Conservation (phyloP, 2,113 vertebrate genomes). For the Phoenicopterus ruber region DNA sequence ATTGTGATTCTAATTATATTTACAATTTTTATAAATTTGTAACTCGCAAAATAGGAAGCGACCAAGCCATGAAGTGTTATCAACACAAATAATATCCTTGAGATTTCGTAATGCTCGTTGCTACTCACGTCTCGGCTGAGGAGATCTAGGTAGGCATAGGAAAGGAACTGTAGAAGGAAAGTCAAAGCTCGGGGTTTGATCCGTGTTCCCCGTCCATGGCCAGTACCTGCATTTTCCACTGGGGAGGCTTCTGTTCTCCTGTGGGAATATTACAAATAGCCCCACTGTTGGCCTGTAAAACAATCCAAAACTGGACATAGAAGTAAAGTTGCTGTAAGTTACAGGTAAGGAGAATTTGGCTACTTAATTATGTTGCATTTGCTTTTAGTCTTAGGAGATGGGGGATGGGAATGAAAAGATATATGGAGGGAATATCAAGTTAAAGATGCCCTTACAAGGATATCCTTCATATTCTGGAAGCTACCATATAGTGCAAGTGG, state of each 20-base stretch:
- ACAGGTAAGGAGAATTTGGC: not conserved
- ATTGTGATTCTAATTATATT: not conserved
- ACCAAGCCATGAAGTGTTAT: not conserved
- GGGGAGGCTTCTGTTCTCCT: not conserved
- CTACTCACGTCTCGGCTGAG: not conserved
- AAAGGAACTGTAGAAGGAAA: not conserved
- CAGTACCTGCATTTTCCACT: not conserved
- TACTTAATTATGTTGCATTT: not conserved
- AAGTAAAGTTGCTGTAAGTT: not conserved
- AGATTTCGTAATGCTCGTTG: not conserved
- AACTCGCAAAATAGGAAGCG: not conserved
- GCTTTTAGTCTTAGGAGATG: not conserved
- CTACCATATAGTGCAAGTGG: not conserved
- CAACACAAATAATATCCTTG: not conserved
- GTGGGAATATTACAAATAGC: not conserved
- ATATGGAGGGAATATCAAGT: not conserved
- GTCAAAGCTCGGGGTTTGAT: not conserved
- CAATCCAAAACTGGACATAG: not conserved
- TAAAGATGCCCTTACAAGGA: not conserved
- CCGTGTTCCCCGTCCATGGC: not conserved
- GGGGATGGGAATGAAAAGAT: not conserved
- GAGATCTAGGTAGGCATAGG: not conserved
- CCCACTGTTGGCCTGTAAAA: not conserved
- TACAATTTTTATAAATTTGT: not conserved
- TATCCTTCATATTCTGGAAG: not conserved